Evolutionary conservation across 2,888 invertebrate species (phyloP).

Genomic region (Erynnis tages): DNA sequence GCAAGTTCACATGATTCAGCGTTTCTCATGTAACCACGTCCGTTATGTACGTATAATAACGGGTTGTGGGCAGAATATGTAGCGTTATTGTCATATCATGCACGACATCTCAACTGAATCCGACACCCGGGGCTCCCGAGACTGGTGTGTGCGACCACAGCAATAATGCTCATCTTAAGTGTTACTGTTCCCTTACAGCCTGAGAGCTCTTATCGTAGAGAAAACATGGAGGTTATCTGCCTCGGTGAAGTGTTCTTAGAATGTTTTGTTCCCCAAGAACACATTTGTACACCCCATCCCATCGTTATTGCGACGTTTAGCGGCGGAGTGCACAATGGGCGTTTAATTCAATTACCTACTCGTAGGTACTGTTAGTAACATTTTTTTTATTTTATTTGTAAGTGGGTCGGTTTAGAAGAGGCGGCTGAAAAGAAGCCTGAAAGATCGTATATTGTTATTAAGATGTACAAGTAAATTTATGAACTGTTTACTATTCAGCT

Average conservation of each 20-base stretch:
- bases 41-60: constrained; percentile 42
- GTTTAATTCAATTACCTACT: neutral
- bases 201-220: constrained; percentile 35
- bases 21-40: constrained; percentile 1
- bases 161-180: constrained; percentile 62
- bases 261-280: constrained; percentile 26
- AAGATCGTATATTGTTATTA: no score
- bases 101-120: constrained; percentile 43
- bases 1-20: constrained; percentile 2
- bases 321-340: constrained; percentile 4
- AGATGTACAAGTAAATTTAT: constrained; percentile 27
- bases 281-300: constrained; percentile 15
- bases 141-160: constrained; percentile 47
- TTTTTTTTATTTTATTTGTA: neutral
- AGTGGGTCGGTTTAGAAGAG: no score
- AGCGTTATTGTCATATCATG: constrained; percentile 60
- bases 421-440: no score
- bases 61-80: constrained; percentile 51
- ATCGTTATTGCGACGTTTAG: constrained; percentile 20
- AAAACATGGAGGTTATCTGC: constrained; percentile 39
- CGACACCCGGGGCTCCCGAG: constrained; percentile 37
- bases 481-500: constrained; percentile 32
- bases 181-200: constrained; percentile 48
- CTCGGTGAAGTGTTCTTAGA: constrained; percentile 30
- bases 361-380: neutral